Evolutionary conservation across 2,888 invertebrate species (phyloP).

Genomic region (Rhodophaea formosa): DNA sequence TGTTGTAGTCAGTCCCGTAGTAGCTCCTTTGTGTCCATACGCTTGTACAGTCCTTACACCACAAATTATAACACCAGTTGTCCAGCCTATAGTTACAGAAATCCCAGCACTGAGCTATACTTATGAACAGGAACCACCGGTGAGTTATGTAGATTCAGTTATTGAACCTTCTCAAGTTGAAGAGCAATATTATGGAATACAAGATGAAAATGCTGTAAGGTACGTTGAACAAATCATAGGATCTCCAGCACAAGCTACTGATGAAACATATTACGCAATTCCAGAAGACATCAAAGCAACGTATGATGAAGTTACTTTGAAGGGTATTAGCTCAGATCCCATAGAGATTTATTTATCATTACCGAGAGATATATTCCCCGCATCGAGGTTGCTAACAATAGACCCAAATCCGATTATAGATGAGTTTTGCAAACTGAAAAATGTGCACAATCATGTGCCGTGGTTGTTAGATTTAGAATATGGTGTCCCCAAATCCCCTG

Average conservation of each 20-base stretch:
- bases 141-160: background rate
- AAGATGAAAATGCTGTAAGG: background rate
- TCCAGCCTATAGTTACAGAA: background rate
- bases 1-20: background rate
- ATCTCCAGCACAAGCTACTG: background rate
- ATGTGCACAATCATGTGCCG: conserved; percentile 39
- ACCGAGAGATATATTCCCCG: conserved; percentile 55
- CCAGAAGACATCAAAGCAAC: background rate
- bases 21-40: background rate
- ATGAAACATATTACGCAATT: background rate
- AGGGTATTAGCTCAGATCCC: conserved; percentile 27
- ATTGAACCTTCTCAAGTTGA: background rate
- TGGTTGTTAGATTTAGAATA: conserved; percentile 66
- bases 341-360: conserved; percentile 47
- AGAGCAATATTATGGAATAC: background rate
- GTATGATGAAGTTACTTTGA: background rate
- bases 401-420: conserved; percentile 63
- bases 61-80: background rate
- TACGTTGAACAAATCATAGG: background rate
- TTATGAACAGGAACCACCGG: background rate
- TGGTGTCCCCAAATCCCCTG: conserved; percentile 47
- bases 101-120: background rate
- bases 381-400: conserved; percentile 45
- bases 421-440: conserved; percentile 51
- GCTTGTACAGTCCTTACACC: background rate